These are phyloP conservation scores for Melanotaenia duboulayi DNA, from an alignment of 2,113 vertebrate species.

Conservation along the genomic window DNA sequence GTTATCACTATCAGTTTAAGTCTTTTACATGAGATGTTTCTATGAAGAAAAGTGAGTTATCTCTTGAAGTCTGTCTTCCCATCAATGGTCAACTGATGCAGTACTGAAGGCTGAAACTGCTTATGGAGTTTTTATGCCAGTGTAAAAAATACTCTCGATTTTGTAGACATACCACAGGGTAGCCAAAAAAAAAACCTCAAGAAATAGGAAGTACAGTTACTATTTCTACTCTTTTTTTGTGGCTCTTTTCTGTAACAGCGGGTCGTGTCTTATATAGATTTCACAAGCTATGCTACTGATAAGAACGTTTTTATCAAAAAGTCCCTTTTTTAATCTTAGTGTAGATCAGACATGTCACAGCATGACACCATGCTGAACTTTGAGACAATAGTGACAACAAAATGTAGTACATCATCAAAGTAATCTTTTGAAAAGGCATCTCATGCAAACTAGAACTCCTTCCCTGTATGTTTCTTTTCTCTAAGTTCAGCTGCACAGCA, in stretches of 20 bases:
- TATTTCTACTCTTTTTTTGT: background rate
- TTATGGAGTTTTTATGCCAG: background rate
- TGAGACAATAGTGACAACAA: background rate
- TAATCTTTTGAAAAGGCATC: background rate
- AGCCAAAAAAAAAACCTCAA: too few relatives aligned
- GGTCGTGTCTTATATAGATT: background rate
- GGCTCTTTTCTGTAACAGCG: background rate
- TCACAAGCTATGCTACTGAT: background rate
- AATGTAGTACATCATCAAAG: background rate
- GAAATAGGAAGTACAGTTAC: too few relatives aligned
- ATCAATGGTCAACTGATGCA: too few relatives aligned
- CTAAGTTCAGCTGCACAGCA: background rate
- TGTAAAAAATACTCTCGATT: background rate
- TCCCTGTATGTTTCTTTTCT: conserved; percentile 5
- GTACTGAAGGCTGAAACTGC: too few relatives aligned
- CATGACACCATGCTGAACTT: background rate
- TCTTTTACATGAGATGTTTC: too few relatives aligned
- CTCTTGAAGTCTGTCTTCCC: too few relatives aligned
- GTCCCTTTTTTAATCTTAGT: background rate
- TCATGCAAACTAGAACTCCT: background rate
- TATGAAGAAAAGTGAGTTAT: too few relatives aligned
- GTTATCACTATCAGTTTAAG: too few relatives aligned
- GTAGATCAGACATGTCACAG: background rate
- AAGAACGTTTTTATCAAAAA: conserved; percentile 1
- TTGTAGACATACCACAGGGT: background rate